Base-by-base conservation (phyloP, 2,888 invertebrate genomes). In the Brachypterus glaber region DNA sequence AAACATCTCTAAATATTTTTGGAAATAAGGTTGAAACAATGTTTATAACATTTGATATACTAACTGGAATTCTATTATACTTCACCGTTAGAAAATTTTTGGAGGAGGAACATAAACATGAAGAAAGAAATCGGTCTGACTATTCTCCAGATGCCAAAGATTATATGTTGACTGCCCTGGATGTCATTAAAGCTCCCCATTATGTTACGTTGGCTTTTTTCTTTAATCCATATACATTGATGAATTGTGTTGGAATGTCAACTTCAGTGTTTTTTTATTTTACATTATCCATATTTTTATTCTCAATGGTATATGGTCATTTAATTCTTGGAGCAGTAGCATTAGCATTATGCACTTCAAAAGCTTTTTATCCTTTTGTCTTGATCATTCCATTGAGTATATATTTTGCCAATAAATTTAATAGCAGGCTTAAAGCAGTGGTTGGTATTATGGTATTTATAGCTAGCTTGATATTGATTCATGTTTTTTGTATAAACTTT, bases 231-330 rank as follows among this genome's bases (percentile, higher is more conserved):
- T 88, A 88, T 59, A 79, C 82, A 17, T 75, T 95, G 39, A 69
- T 90, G 37, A 87, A 83, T 53, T 95, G 92, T 67, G 79, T 84
- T 17, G 91, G 86, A 7, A 78, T 83, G 63, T 90, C 93, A 0
- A 92, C 93, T 2, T 90, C 90, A 2, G 86, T 90, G 8, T 79
- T 93, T 49, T 83, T 84, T 51, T 95, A 95, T 67, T 70, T 92
- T n/a, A 71, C 85, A 31, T 68, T 89, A 17, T 77, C 89, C 0
- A 53, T 80, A 3, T 75, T 81, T 33, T 69, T 93, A 17, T 51
- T 42, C 39, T 49, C 49, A 3, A 49, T 59, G 51, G 47, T 57
- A 14, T 37, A 48, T 66, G 79, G 79, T 3, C 68, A 71, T 30
- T 67, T 78, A 43, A 38, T 79, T 12, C 48, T 76, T 24, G 76